phyloP scores from a whole-genome alignment of 2,113 vertebrate genomes.

The Bubo blakistoni region DNA sequence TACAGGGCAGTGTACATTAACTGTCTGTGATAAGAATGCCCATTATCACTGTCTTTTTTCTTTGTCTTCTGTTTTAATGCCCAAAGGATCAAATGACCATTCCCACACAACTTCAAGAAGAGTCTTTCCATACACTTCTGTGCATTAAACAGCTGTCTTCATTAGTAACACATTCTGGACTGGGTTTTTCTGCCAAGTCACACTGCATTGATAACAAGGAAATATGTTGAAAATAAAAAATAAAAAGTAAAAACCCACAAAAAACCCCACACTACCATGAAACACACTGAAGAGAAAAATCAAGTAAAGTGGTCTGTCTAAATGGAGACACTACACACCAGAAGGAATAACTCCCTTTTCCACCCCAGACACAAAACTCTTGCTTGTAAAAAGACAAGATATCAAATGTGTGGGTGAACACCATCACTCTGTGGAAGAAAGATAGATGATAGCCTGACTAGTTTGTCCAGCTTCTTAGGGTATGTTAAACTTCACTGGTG shows the following conservation, averaged over 20 bases:
- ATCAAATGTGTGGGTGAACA: not conserved
- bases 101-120: not conserved
- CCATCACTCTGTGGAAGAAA: not conserved
- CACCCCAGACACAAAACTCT: not conserved
- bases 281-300: not conserved
- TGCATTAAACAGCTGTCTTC: not conserved
- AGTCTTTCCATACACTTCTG: not conserved
- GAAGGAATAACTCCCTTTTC: not conserved
- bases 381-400: not conserved
- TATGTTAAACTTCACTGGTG: not conserved
- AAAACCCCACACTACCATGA: not conserved
- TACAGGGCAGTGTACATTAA: not conserved
- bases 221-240: not conserved
- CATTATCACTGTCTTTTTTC: not conserved
- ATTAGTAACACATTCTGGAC: not conserved
- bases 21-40: not conserved
- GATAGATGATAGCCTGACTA: not conserved
- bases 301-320: not conserved
- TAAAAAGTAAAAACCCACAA: not conserved
- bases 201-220: not conserved
- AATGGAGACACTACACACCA: not conserved
- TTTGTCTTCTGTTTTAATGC: not conserved
- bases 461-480: not conserved
- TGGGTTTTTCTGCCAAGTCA: not conserved
- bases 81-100: not conserved